These are phyloP conservation scores for Naja naja DNA, from an alignment of 2,113 vertebrate species.

Conservation along the genomic window DNA sequence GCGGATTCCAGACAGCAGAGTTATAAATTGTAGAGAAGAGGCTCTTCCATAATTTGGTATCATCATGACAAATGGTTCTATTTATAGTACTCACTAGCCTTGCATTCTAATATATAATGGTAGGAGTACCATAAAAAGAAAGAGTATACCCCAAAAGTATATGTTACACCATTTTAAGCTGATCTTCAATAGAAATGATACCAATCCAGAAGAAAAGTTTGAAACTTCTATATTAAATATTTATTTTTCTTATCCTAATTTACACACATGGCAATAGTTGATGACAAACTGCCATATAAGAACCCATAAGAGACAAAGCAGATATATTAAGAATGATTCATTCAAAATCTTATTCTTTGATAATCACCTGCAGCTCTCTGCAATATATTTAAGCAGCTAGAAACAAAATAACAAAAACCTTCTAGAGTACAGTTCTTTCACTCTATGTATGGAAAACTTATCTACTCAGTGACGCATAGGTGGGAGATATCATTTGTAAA, in stretches of 20 bases:
- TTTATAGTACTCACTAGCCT: background rate
- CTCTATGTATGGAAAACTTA: constrained; percentile 18
- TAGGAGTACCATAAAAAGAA: background rate
- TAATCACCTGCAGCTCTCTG: background rate
- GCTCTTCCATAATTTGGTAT: background rate
- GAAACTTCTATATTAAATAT: background rate
- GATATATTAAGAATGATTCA: background rate
- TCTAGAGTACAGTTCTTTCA: constrained; percentile 24
- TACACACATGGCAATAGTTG: background rate
- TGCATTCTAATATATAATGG: background rate
- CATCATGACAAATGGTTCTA: background rate
- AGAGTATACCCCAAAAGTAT: background rate
- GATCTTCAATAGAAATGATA: background rate
- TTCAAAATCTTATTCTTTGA: background rate
- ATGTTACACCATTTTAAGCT: background rate
- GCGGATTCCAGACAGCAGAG: background rate
- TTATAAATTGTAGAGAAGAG: background rate
- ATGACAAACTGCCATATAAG: background rate
- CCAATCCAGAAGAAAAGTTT: background rate
- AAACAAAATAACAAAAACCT: background rate
- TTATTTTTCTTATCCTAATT: background rate
- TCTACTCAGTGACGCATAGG: background rate
- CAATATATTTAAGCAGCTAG: background rate
- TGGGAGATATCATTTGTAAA: constrained; percentile 34
- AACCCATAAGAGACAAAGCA: background rate